phyloP scores from a whole-genome alignment of 2,113 vertebrate species.

The Toxotes jaculatrix region DNA sequence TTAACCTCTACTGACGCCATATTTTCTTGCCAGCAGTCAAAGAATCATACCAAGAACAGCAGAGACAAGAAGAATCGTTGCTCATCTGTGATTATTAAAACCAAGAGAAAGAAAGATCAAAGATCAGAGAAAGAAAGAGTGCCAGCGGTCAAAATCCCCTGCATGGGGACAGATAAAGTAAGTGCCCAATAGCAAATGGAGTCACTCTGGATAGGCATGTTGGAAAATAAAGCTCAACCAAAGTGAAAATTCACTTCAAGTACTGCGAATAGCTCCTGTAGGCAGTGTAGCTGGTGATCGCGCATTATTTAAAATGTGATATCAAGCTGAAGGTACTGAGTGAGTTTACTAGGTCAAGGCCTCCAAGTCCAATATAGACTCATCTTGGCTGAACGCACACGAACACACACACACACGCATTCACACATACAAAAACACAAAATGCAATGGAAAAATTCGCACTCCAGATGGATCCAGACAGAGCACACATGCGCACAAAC shows the following conservation, averaged over 20 bases:
- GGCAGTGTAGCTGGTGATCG: constrained; percentile 34
- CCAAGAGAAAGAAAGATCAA: constrained; percentile 19
- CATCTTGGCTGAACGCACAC: constrained; percentile 15
- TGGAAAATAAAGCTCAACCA: constrained; percentile 25
- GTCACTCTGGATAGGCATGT: constrained; percentile 35
- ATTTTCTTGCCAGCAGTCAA: constrained; percentile 30
- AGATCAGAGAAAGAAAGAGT: neutral
- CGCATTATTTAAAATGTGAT: constrained; percentile 68
- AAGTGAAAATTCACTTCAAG: constrained; percentile 51
- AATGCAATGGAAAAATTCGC: constrained; percentile 12
- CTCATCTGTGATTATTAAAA: constrained; percentile 40
- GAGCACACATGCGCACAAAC: constrained; percentile 29
- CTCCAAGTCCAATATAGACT: constrained; percentile 28
- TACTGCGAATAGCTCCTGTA: constrained; percentile 8
- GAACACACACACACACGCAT: neutral
- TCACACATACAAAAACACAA: neutral
- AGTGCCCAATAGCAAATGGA: constrained; percentile 37
- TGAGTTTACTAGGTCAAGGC: constrained; percentile 65
- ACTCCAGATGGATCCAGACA: constrained; percentile 41
- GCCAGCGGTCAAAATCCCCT: constrained; percentile 34
- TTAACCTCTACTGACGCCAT: constrained; percentile 39
- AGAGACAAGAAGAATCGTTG: constrained; percentile 12
- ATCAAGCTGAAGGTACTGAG: constrained; percentile 54
- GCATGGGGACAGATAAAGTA: constrained; percentile 40
- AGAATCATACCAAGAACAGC: constrained; percentile 30